Evolutionary conservation across 1,140 invertebrate species (phyloP), one percentile per base, ranked within the genome.

Genomic region (Drosophila suzukii): DNA sequence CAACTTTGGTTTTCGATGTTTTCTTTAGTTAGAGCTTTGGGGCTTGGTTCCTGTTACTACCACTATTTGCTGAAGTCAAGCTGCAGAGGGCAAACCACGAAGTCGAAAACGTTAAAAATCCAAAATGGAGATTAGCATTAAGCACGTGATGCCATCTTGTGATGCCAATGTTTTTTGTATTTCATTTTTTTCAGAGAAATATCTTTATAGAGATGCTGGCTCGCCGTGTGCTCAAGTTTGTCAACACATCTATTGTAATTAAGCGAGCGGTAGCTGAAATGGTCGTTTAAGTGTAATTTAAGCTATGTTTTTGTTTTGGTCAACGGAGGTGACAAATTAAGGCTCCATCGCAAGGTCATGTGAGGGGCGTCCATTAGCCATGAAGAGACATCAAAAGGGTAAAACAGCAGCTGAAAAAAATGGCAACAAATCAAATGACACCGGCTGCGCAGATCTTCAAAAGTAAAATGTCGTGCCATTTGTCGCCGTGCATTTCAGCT

Each of bases 251-350:
- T 76, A 57, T 63, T 71, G 75, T 75, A 82, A 86, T 86, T 82
- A 78, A 68, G 78, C 83, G 54, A 73, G 46, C 41, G 61, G 58
- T 74, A 41, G 59, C 73, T 72, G 68, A 80, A 77, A 85, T 81
- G 73, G 65, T 79, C 83, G 81, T 86, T 86, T 89, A 83, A 86
- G 83, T 86, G 83, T 86, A 89, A 86, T 86, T 86, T 88, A 38
- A 80, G 72, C 63, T 73, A 36, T 57, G 53, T 34, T 68, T 80
- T 80, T 65, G 67, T 66, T 70, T 72, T 78, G 82, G 71, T 79
- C 83, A 88, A 58, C 66, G 59, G 78, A 79, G 83, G 80, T 89
- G 83, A 88, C 84, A 88, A 89, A 83, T 89, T 86, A 80, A 80
- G 76, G 83, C 70, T 67, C 71, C 75, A 47, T 47, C 38, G 53